Base-by-base conservation (phyloP, 2,888 invertebrate species). In the Sarcophaga subvicina region DNA sequence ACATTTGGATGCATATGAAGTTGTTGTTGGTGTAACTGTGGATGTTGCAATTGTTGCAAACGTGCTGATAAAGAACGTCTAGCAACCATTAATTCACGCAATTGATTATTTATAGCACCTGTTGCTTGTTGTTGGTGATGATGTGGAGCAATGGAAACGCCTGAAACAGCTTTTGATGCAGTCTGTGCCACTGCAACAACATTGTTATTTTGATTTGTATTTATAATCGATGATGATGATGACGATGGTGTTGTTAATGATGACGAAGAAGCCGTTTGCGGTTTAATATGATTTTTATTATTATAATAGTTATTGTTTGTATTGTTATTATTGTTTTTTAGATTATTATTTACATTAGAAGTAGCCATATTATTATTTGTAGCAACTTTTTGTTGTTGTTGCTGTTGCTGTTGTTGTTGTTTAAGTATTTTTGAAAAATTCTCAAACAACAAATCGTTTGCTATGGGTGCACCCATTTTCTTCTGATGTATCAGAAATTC, bases 401-500 rank as follows among this genome's bases (percentile, higher is more conserved):
- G 89, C 75, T 91, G 59, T 12, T 86, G 85, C 76, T 87, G 78
- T 66, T 89, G 67, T 60, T 84, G 88, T 69, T 89, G 89, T 80
- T 92, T 92, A 88, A 91, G 90, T 69, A 92, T 81, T 80, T 91
- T 90, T 54, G 90, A 89, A 88, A 93, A 92, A 80, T 92, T 92
- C 59, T 92, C 92, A 87, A 91, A 89, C 79, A 92, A 89, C 73
- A 93, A 89, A 59, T 92, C 91, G 71, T 90, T 91, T 79, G 89
- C 88, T 70, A 93, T 90, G 5, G 91, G 90, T 59, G 91, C 92
- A 49, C 93, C 93, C 47, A 93, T 91, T 83, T 91, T 91, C 82
- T 91, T 92, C 69, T 93, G 93, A 72, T 92, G 90, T 87, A 93
- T 91, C 5, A 93, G 88, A 83, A 90, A 93, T 81, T 93, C 92